phyloP scores from a whole-genome alignment of 2,113 vertebrate species.

The Salvelinus sp. region DNA sequence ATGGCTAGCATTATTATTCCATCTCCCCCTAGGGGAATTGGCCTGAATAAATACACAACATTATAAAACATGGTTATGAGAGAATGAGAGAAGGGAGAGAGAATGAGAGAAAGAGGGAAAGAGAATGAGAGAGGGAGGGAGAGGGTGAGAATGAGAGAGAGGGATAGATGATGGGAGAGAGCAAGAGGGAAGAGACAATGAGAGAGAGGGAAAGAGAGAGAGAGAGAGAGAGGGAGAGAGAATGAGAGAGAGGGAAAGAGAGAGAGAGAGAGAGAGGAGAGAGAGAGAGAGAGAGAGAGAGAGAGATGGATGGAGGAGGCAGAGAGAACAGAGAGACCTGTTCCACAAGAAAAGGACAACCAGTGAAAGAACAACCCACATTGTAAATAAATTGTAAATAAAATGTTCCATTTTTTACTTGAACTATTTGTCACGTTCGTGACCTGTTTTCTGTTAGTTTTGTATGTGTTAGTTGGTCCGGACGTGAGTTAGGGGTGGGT shows the following conservation, averaged over 20 bases:
- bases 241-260: conserved; percentile 61
- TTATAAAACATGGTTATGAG: conserved; percentile 72
- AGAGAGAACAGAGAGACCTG: not conserved
- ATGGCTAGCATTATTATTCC: conserved; percentile 75
- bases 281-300: conserved; percentile 63
- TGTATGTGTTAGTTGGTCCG: no score
- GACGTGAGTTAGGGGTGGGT: no score
- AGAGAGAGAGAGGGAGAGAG: conserved; percentile 42
- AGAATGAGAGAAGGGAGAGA: conserved; percentile 35
- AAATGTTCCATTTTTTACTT: no score
- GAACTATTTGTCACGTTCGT: no score
- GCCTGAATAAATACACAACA: conserved; percentile 78
- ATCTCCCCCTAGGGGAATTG: conserved; percentile 70
- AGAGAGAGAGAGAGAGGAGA: conserved; percentile 60
- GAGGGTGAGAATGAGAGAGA: not conserved
- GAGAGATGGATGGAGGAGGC: conserved; percentile 52
- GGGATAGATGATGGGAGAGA: no score
- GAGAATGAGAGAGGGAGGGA: conserved; percentile 60
- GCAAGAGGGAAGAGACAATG: no score
- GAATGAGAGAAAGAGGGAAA: conserved; percentile 25
- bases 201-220: no score
- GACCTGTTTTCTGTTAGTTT: no score
- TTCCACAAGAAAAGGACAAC: no score
- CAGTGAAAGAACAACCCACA: no score
- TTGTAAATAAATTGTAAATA: no score